Conservation (phyloP, 1,140 invertebrate species). For the Laodelphax striatellus region DNA sequence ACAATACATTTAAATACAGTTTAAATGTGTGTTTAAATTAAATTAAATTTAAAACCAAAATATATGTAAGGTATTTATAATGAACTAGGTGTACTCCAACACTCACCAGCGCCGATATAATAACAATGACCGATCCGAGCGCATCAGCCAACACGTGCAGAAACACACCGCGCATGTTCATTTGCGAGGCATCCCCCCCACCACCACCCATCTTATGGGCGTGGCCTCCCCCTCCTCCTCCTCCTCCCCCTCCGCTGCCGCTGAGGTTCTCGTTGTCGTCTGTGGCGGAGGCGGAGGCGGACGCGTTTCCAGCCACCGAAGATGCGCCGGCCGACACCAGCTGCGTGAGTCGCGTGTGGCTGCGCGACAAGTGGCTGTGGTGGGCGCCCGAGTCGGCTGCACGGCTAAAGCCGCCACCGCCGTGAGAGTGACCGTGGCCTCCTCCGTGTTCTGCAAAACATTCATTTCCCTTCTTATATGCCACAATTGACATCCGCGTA, state of each 20-base stretch:
- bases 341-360: constrained; percentile 46
- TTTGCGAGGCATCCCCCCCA: constrained; percentile 53
- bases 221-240: not conserved
- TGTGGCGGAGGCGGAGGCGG: constrained; percentile 49
- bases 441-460: constrained; percentile 41
- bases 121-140: constrained; percentile 90
- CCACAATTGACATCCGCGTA: too few relatives aligned
- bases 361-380: constrained; percentile 40
- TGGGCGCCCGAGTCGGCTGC: constrained; percentile 38
- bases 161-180: constrained; percentile 98
- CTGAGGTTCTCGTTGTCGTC: constrained; percentile 19
- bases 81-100: not conserved
- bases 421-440: constrained; percentile 35
- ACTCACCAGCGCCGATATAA: constrained; percentile 70
- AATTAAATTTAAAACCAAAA: too few relatives aligned
- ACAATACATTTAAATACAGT: too few relatives aligned
- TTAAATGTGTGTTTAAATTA: too few relatives aligned
- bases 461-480: too few relatives aligned
- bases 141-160: constrained; percentile 95
- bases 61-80: too few relatives aligned
- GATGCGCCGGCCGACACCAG: constrained; percentile 37
- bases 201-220: not conserved
- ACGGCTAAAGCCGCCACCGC: constrained; percentile 42
- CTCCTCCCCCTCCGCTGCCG: too few relatives aligned
- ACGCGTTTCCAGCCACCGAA: constrained; percentile 64